A percentile compares a stretch with the other conserved stretches of the same genome.
These are phyloP conservation scores for Hedychridium roseum DNA, from an alignment of 2,888 invertebrate genomes.

Conservation along the genomic window DNA sequence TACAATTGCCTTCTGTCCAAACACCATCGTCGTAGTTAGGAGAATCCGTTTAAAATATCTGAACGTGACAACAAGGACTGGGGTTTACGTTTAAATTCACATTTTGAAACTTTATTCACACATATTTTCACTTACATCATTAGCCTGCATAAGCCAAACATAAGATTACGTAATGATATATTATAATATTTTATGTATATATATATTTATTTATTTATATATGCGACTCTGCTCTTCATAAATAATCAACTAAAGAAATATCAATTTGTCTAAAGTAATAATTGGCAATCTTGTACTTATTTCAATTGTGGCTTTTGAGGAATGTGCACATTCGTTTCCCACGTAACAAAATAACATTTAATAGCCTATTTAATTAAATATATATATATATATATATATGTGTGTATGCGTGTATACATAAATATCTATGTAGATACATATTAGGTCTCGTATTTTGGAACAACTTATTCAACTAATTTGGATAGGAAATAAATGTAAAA, in stretches of 20 bases:
- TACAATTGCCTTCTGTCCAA: neutral
- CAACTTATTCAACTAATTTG: too few species aligned
- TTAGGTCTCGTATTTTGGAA: too few species aligned
- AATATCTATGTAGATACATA: slow-evolving; percentile 11
- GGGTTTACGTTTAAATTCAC: slow-evolving; percentile 47
- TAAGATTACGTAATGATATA: slow-evolving; percentile 58
- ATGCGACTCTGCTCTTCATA: slow-evolving; percentile 32
- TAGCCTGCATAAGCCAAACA: slow-evolving; percentile 60
- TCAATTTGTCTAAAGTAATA: slow-evolving; percentile 48
- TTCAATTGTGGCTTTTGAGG: slow-evolving; percentile 52
- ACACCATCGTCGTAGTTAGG: neutral
- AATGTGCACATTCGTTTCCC: slow-evolving; percentile 58
- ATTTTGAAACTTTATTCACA: slow-evolving; percentile 63
- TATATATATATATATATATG: slow-evolving; percentile 2
- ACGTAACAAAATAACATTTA: slow-evolving; percentile 26
- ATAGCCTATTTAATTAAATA: slow-evolving; percentile 13
- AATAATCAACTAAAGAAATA: slow-evolving; percentile 50
- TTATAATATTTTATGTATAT: slow-evolving; percentile 37
- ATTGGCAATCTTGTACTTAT: slow-evolving; percentile 62
- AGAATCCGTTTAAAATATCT: neutral
- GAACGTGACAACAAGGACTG: too few species aligned
- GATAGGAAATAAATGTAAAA: too few species aligned
- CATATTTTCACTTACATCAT: slow-evolving; percentile 62
- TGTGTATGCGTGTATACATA: slow-evolving; percentile 10
- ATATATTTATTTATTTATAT: slow-evolving; percentile 8